Evolutionary conservation across 2,888 invertebrate genomes (phyloP), one percentile per base, ranked within the genome.

Genomic region (Tipula vernalis): DNA sequence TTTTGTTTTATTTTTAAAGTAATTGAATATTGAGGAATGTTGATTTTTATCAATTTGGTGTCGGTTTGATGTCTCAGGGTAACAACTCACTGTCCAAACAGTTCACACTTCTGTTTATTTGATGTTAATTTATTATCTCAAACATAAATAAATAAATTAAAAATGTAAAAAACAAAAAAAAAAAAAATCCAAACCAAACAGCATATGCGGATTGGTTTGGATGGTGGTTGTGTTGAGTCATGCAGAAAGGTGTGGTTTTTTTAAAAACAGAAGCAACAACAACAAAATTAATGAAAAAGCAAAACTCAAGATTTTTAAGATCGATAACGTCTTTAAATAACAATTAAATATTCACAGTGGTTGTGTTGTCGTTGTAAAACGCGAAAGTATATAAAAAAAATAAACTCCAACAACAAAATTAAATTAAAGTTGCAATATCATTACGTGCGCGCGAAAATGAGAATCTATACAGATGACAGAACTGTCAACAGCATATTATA

Each of bases 21-120:
- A 71, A 71, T 71, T 71, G 71, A 71, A 71, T 71, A 71, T 71
- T 71, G 71, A 71, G 71, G 71, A 71, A 71, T 71, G 71, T 71
- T 71, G 71, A 71, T 71, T 71, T 71, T 71, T 71, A 71, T 71
- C 71, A 71, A 71, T 71, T 28, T 71, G 71, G 71, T 71, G 71
- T 71, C 28, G 28, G 71, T 71, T 71, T 71, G 28, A 71, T 71
- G 71, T 71, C 71, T 28, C 18, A 71, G 71, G 71, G 71, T 71
- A 28, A 71, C 28, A 71, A 18, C 28, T 71, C 71, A 71, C 71
- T 71, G 71, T 71, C 71, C 71, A 71, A 71, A 71, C 71, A 71
- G 28, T 71, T 71, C 71, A 71, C 71, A 71, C 71, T 71, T 71
- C 71, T 71, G 71, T 71, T 71, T 28, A 28, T 71, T 71, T 71